Percentiles rank a stretch among this genome's conserved stretches.
Evolutionary conservation across 2,888 invertebrate genomes (phyloP).

Genomic region (Tinea pellionella): DNA sequence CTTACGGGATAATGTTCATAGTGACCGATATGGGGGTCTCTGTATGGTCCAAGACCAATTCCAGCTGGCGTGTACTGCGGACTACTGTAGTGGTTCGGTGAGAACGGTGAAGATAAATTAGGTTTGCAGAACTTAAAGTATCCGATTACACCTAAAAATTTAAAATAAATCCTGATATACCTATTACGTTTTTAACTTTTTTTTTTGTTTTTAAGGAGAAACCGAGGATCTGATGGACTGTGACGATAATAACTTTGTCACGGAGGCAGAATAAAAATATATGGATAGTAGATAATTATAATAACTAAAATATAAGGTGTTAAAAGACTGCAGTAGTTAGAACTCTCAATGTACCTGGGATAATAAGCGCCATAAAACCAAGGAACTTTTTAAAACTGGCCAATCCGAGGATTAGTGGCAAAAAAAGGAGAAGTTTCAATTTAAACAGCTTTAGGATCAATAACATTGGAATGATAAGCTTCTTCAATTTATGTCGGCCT

Average conservation of each 20-base stretch:
- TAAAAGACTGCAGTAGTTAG: too few species aligned
- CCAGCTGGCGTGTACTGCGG: slow-evolving; percentile 82
- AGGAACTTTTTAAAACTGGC: slow-evolving; percentile 88
- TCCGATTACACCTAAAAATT: slow-evolving; percentile 75
- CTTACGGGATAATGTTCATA: slow-evolving; percentile 38
- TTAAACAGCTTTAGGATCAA: slow-evolving; percentile 87
- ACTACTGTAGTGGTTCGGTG: slow-evolving; percentile 50
- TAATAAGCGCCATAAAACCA: slow-evolving; percentile 81
- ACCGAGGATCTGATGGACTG: too few species aligned
- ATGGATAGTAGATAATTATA: too few species aligned
- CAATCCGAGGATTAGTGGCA: slow-evolving; percentile 84
- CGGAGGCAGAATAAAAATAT: too few species aligned
- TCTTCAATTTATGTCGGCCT: slow-evolving; percentile 86
- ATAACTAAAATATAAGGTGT: too few species aligned
- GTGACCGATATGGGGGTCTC: slow-evolving; percentile 52
- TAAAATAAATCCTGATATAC: too few species aligned
- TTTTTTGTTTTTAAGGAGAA: too few species aligned
- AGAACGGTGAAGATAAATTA: slow-evolving; percentile 67
- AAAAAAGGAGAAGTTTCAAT: slow-evolving; percentile 81
- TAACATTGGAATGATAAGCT: slow-evolving; percentile 84
- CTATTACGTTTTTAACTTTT: too few species aligned
- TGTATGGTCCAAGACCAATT: slow-evolving; percentile 75
- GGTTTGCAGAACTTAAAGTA: slow-evolving; percentile 89
- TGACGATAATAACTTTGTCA: too few species aligned
- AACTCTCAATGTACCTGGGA: slow-evolving; percentile 68